Conservation (phyloP, 2,888 invertebrate genomes). For the Arrhopalites spinosus region DNA sequence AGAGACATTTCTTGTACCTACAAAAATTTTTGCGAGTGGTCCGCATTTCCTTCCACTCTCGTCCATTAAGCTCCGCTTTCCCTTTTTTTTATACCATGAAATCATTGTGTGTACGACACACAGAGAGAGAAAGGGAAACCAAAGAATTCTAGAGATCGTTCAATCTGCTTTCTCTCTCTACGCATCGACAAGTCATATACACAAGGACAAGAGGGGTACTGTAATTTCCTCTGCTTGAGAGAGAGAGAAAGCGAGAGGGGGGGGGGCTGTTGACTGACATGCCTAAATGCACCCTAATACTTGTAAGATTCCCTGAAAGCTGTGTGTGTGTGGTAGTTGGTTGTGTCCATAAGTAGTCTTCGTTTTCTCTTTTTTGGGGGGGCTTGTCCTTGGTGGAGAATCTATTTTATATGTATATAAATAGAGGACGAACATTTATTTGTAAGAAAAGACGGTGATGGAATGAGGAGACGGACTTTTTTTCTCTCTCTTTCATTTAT, state of each 20-base stretch:
- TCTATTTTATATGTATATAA: background rate
- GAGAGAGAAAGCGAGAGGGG: background rate
- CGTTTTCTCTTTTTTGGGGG: background rate
- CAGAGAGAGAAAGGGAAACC: background rate
- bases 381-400: no score
- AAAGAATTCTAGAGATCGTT: background rate
- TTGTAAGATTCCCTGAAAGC: background rate
- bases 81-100: background rate
- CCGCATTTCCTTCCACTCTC: constrained; percentile 22
- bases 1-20: no score
- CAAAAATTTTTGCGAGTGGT: constrained; percentile 6
- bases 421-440: constrained; percentile 24
- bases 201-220: background rate
- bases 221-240: no score
- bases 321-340: background rate
- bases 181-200: background rate
- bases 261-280: constrained; percentile 7
- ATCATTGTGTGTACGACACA: background rate
- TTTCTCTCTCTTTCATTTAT: constrained; percentile 32
- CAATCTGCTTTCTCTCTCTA: no score
- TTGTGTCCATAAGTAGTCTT: background rate
- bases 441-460: constrained; percentile 19
- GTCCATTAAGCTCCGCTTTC: constrained; percentile 19
- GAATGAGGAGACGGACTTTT: constrained; percentile 6
- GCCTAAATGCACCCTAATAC: constrained; percentile 20